These are phyloP conservation scores for Phlogophora meticulosa DNA, from an alignment of 2,888 invertebrate genomes.

Conservation along the genomic window DNA sequence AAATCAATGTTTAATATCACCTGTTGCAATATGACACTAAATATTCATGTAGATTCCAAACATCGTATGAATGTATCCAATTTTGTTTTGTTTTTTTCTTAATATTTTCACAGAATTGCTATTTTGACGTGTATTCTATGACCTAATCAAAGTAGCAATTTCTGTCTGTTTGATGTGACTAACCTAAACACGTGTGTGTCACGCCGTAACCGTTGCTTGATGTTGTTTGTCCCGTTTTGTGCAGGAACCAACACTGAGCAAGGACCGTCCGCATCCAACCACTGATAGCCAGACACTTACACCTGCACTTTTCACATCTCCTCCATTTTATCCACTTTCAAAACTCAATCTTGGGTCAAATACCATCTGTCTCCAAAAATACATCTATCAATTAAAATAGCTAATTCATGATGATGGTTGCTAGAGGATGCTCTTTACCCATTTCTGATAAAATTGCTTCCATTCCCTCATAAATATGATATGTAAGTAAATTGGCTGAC, in stretches of 20 bases:
- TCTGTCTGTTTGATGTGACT: slow-evolving; percentile 71
- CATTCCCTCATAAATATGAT: slow-evolving; percentile 53
- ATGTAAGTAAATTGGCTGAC: slow-evolving; percentile 75
- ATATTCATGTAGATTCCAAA: slow-evolving; percentile 33
- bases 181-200: slow-evolving; percentile 84
- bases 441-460: slow-evolving; percentile 35
- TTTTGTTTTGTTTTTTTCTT: slow-evolving; percentile 58
- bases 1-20: slow-evolving; percentile 29
- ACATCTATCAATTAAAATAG: background rate
- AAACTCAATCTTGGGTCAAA: slow-evolving; percentile 27
- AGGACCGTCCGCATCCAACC: slow-evolving; percentile 85
- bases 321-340: slow-evolving; percentile 47
- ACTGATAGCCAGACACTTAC: slow-evolving; percentile 78
- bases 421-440: slow-evolving; percentile 36
- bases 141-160: slow-evolving; percentile 36
- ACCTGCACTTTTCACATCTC: slow-evolving; percentile 64
- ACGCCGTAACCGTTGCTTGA: slow-evolving; percentile 88
- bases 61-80: slow-evolving; percentile 61
- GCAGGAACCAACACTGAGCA: slow-evolving; percentile 89
- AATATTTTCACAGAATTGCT: slow-evolving; percentile 62
- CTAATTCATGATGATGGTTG: background rate
- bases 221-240: slow-evolving; percentile 86
- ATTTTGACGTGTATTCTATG: slow-evolving; percentile 39
- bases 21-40: slow-evolving; percentile 23
- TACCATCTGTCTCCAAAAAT: slow-evolving; percentile 21